These are phyloP conservation scores for Erynnis tages DNA, from an alignment of 2,888 invertebrate species.

Conservation along the genomic window DNA sequence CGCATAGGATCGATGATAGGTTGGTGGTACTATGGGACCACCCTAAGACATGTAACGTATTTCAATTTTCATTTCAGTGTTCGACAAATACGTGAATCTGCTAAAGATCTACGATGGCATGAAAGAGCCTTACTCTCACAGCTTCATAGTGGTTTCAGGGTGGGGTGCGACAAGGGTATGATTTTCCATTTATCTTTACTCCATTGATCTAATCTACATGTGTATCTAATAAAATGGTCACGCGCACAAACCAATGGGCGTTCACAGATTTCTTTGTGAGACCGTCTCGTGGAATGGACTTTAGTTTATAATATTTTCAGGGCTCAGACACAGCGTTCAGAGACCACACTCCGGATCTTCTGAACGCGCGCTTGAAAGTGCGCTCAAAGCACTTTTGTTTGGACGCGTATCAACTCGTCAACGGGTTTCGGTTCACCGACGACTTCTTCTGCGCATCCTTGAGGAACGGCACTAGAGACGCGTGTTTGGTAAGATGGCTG, in stretches of 20 bases:
- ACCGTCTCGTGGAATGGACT: too few relatives aligned
- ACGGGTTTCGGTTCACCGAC: constrained; percentile 65
- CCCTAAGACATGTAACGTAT: neutral
- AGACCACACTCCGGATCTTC: constrained; percentile 60
- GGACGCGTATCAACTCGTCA: constrained; percentile 71
- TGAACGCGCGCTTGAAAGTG: constrained; percentile 64
- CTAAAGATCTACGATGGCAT: constrained; percentile 65
- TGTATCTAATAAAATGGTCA: too few relatives aligned
- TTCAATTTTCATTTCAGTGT: constrained; percentile 44
- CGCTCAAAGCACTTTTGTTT: constrained; percentile 63
- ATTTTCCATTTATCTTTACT: neutral
- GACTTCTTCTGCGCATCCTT: constrained; percentile 75
- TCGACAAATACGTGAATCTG: constrained; percentile 48
- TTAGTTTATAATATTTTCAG: constrained; percentile 37
- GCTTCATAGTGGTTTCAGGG: constrained; percentile 63
- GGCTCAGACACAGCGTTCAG: constrained; percentile 62
- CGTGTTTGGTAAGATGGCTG: constrained; percentile 57
- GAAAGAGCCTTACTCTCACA: constrained; percentile 64
- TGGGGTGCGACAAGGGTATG: constrained; percentile 68
- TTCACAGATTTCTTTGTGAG: too few relatives aligned
- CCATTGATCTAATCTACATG: constrained; percentile 4
- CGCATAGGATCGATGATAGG: too few relatives aligned
- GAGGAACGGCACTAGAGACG: constrained; percentile 69
- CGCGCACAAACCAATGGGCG: too few relatives aligned
- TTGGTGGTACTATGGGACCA: too few relatives aligned